Base-by-base conservation (phyloP, 2,888 invertebrate species). In the Anarsia innoxiella region DNA sequence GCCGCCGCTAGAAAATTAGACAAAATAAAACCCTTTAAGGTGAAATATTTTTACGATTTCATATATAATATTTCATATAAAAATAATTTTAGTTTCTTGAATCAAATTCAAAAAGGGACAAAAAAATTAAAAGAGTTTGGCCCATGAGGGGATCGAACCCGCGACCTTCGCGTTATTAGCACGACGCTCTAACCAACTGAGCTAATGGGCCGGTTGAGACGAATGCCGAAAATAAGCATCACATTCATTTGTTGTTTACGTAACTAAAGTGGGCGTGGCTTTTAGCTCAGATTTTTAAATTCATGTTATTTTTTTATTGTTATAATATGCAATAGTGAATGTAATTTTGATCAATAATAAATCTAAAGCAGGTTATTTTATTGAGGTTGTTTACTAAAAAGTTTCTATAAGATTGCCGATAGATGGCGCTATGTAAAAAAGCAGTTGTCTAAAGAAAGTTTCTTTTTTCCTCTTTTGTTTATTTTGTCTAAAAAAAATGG, bases 111-210 rank as follows among this genome's bases (percentile, higher is more conserved):
- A n/a, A 25, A 25, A 2, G n/a, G n/a, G 3, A 4, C 6, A 33
- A 25, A 32, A 32, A 32, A 13, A 33, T 10, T 6, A 33, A 33
- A 33, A 33, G 33, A 25, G 3, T 0, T 15, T 75, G 88, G 88
- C 88, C 88, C 88, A 88, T 89, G 88, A 84, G 88, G 88, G 89
- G 88, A 89, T 89, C 89, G 89, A 89, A 89, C 89, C 88, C 89
- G 86, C 88, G 89, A 89, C 89, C 89, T 89, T 89, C 89, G 89
- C 89, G 89, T 89, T 89, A 89, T 89, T 89, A 89, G 89, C 89
- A 89, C 89, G 89, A 89, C 89, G 89, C 89, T 89, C 89, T 89
- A 89, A 89, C 89, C 89, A 89, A 89, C 89, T 89, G 89, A 89
- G 89, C 89, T 78, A 78, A 78, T 77, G 77, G 77, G 89, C 89